These are phyloP conservation scores for Dryobota labecula DNA, from an alignment of 2,888 invertebrate species.

Conservation along the genomic window DNA sequence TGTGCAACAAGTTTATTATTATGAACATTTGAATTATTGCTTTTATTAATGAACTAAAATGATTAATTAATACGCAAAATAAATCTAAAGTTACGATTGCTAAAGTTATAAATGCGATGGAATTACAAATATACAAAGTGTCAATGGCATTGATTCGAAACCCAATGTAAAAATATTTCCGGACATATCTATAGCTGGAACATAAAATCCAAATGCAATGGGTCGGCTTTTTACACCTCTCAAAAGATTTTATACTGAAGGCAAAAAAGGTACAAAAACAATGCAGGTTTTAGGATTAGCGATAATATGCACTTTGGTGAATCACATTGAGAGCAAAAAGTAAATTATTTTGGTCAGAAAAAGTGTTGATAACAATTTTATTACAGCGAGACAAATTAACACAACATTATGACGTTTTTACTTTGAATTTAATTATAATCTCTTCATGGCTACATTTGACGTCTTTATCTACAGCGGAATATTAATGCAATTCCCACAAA, in stretches of 20 bases:
- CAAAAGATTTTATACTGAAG: conserved; percentile 44
- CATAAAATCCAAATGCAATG: conserved; percentile 31
- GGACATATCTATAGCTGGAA: conserved; percentile 18
- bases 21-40: neutral
- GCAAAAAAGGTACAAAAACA: conserved; percentile 49
- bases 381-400: conserved; percentile 42
- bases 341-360: conserved; percentile 38
- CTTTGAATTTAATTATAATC: conserved; percentile 21
- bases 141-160: neutral
- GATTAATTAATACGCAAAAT: too few species aligned
- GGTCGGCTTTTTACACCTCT: conserved; percentile 45
- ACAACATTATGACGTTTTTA: conserved; percentile 38
- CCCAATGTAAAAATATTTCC: conserved; percentile 7
- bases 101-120: neutral
- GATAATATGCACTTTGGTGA: conserved; percentile 67
- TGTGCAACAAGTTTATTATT: conserved; percentile 4
- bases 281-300: conserved; percentile 56
- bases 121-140: neutral
- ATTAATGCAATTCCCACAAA: neutral
- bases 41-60: conserved; percentile 1
- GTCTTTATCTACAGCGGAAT: conserved; percentile 1
- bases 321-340: conserved; percentile 58
- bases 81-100: neutral
- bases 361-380: conserved; percentile 29
- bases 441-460: neutral